Percentiles rank a stretch among this genome's conserved stretches.
Conservation (phyloP, 2,797 vertebrate genomes). For the Fratercula arctica region DNA sequence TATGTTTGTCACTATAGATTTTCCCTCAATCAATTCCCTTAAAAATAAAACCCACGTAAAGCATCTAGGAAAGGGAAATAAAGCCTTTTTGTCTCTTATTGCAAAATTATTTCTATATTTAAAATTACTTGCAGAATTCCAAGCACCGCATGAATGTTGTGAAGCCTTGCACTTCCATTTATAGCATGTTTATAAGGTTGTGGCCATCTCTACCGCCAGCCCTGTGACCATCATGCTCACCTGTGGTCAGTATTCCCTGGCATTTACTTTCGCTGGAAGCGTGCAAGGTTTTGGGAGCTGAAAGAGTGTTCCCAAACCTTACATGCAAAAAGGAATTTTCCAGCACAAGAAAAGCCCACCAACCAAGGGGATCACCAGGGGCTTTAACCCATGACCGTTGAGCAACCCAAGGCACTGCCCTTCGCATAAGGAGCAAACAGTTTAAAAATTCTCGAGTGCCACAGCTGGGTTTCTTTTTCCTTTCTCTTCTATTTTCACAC, state of each 20-base stretch:
- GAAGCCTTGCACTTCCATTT: neutral
- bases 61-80: neutral
- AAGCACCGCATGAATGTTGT: neutral
- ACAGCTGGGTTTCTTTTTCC: neutral
- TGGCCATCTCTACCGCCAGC: neutral
- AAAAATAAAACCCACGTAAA: neutral
- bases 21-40: neutral
- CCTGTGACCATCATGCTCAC: neutral
- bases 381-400: neutral
- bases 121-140: neutral
- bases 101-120: neutral
- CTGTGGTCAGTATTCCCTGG: neutral
- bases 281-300: accelerated
- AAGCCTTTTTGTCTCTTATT: neutral
- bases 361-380: neutral
- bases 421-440: accelerated
- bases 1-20: neutral
- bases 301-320: neutral
- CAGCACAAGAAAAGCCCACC: neutral
- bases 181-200: accelerated
- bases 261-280: neutral
- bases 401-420: neutral
- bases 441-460: too few relatives aligned
- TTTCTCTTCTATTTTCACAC: neutral
- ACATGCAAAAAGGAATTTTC: neutral